Evolutionary conservation across 2,113 vertebrate species (phyloP).

Genomic region (Pristiophorus japonicus): DNA sequence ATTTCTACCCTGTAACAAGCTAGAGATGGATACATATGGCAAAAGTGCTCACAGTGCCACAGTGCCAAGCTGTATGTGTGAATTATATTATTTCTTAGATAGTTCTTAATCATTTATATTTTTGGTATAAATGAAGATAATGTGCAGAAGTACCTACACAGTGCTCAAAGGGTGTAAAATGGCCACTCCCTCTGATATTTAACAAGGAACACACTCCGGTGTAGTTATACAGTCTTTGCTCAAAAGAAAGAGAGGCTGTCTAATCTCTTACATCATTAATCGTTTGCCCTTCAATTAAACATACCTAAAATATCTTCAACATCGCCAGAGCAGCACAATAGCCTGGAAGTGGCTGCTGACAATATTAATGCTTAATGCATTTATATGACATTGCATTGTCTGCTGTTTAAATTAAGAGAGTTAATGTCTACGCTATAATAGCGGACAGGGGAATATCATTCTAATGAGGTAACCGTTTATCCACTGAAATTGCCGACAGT

Average conservation of each 20-base stretch:
- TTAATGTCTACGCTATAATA: not conserved
- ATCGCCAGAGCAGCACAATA: not conserved
- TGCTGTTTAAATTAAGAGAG: not conserved
- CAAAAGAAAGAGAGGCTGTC: not conserved
- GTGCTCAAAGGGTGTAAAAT: not conserved
- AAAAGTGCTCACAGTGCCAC: not conserved
- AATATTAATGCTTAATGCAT: not conserved
- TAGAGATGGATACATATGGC: not conserved
- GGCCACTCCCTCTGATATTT: not conserved
- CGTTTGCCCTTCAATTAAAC: not conserved
- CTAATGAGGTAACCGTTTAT: not conserved
- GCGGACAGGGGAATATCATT: not conserved
- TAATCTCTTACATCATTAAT: not conserved
- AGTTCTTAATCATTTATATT: not conserved
- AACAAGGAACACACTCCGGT: not conserved
- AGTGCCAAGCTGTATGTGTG: not conserved
- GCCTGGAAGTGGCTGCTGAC: not conserved
- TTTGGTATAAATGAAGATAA: not conserved
- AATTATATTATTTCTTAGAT: not conserved
- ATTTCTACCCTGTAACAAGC: not conserved
- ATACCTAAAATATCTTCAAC: not conserved
- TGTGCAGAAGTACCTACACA: no score
- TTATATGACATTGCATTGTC: not conserved
- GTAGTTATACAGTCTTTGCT: not conserved
- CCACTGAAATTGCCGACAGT: not conserved